Conservation (phyloP, 2,113 vertebrate species). For the Chionodraco myersi region DNA sequence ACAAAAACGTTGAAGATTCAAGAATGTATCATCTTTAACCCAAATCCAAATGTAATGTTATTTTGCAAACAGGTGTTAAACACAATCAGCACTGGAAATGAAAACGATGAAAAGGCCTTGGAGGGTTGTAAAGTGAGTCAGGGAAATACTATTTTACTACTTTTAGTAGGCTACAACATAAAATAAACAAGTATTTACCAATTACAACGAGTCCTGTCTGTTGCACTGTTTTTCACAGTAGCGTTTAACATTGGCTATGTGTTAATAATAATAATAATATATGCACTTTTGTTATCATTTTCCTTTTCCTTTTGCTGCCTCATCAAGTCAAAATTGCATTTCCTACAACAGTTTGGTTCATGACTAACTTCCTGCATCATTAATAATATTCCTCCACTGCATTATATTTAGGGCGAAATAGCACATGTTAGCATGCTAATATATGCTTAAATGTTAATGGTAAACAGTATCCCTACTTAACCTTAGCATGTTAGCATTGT, state of each 20-base stretch:
- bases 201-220: background rate
- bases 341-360: too few relatives aligned
- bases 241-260: background rate
- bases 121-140: background rate
- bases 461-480: background rate
- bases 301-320: background rate
- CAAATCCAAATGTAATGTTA: too few relatives aligned
- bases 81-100: slow-evolving; percentile 5
- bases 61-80: slow-evolving; percentile 16
- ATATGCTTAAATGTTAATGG: background rate
- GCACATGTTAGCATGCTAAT: slow-evolving; percentile 6
- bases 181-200: background rate
- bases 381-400: background rate
- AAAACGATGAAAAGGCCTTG: background rate
- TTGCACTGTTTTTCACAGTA: background rate
- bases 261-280: too few relatives aligned
- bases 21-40: background rate
- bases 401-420: background rate
- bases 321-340: background rate
- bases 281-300: background rate
- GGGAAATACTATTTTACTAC: slow-evolving; percentile 12
- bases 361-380: too few relatives aligned
- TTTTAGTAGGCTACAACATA: background rate
- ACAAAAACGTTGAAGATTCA: background rate
- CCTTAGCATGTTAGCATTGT: background rate